Base-by-base conservation (phyloP, 2,888 invertebrate genomes). In the Quadroppia sp. region DNA sequence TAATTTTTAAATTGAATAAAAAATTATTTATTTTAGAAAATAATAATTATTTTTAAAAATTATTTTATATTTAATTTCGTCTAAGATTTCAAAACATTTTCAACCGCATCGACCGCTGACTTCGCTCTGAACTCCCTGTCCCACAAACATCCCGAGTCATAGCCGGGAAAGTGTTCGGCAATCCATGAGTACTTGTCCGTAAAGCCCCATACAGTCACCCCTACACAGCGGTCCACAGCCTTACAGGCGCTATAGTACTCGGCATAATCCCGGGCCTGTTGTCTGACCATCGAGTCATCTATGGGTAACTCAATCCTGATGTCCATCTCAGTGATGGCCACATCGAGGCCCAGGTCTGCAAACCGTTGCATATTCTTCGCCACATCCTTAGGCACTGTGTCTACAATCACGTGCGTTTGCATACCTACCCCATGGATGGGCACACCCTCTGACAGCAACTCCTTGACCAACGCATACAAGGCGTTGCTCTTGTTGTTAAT, bases 321-420 rank as follows among this genome's bases (percentile, higher is more conserved):
- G 69, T 69, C 69, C 69, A 69, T 13, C 23, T 69, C 69, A 7
- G 69, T 69, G 40, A 69, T 69, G 40, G 69, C 69, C 42, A 69
- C 69, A 40, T 69, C 69, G 9, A 69, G 15, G 2, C 69, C 69
- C 6, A 48, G 25, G 17, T 30, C 40, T 13, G 40, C 42, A 48
- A 69, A 69, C 11, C 69, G 69, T 32, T 69, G 42, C 4, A 69
- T 6, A 36, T 69, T 69, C 2, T 30, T 1, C n/a, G 36, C 13
- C 9, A 69, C 1, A 36, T 69, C 69, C 11, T 32, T 20, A 15
- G 69, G 69, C 2, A 69, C 40, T 23, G 2, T 1, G 1, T 42
- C 69, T 23, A 69, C 7, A 1, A 25, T 11, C 13, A 69, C 13
- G n/a, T 69, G 69, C 11, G 7, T 17, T 23, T 69, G 69, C 15